Evolutionary conservation across 1,140 invertebrate species (phyloP).

Genomic region (Drosophila nannoptera): DNA sequence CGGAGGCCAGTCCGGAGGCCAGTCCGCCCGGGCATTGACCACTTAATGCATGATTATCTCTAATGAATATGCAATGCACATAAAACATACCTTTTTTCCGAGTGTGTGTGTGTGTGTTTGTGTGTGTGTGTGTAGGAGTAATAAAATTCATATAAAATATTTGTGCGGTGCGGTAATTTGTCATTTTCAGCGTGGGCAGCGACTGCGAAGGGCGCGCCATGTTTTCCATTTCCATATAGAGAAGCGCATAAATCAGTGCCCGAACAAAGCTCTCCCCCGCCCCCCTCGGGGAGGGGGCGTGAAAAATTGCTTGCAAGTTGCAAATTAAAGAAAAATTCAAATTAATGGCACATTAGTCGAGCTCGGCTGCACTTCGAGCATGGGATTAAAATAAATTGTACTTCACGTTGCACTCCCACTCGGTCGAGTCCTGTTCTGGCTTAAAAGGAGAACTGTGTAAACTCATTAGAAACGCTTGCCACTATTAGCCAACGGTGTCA

Average conservation of each 20-base stretch:
- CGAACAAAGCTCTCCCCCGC: conserved; percentile 4
- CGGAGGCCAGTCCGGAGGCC: no score
- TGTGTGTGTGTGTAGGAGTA: conserved; percentile 15
- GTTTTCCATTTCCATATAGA: conserved; percentile 12
- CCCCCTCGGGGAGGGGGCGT: no score
- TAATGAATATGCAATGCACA: conserved; percentile 70
- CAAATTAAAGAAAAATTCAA: background rate
- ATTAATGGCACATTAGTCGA: background rate
- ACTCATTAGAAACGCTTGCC: no score
- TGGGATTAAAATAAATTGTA: no score
- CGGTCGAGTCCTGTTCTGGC: no score
- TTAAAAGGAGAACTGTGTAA: no score
- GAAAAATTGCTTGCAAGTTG: conserved; percentile 7
- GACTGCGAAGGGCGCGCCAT: background rate
- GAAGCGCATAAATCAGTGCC: conserved; percentile 47
- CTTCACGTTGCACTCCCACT: no score
- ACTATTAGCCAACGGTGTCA: no score
- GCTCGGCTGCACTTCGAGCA: no score
- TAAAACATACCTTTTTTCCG: conserved; percentile 15
- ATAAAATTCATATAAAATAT: conserved; percentile 56
- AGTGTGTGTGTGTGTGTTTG: conserved; percentile 14
- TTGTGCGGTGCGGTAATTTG: conserved; percentile 47
- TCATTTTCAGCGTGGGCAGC: conserved; percentile 29
- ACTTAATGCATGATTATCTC: conserved; percentile 70
- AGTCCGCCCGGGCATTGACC: conserved; percentile 39